phyloP scores from a whole-genome alignment of 2,797 vertebrate species.

The Hozukius guyotensis region DNA sequence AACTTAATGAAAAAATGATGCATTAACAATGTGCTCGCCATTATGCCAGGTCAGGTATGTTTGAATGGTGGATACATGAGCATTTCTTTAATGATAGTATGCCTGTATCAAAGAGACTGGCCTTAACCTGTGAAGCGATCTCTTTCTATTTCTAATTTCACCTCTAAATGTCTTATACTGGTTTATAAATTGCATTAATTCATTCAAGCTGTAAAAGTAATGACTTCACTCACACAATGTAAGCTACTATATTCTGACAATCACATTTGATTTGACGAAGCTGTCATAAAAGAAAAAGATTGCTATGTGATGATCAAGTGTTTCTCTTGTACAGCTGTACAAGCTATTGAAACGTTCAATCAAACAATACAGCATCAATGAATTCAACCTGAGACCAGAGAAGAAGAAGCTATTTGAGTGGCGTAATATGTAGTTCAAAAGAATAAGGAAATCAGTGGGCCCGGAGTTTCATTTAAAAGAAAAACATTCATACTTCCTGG shows the following conservation, averaged over 20 bases:
- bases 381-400: background rate
- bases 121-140: constrained; percentile 71
- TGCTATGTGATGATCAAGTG: constrained; percentile 1
- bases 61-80: constrained; percentile 72
- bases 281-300: background rate
- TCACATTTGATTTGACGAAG: constrained; percentile 50
- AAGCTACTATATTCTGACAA: constrained; percentile 34
- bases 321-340: background rate
- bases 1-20: constrained; percentile 82
- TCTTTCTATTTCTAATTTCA: constrained; percentile 68
- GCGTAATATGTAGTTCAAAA: constrained; percentile 13
- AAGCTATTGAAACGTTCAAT: constrained; percentile 23
- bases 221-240: constrained; percentile 19
- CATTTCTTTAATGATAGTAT: constrained; percentile 79
- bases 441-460: constrained; percentile 12
- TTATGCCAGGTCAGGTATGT: constrained; percentile 77
- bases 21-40: constrained; percentile 80
- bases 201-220: constrained; percentile 19
- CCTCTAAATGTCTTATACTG: constrained; percentile 36
- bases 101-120: constrained; percentile 74
- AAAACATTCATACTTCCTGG: background rate
- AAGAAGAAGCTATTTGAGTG: constrained; percentile 5
- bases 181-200: constrained; percentile 59
- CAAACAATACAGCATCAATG: constrained; percentile 9
- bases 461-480: background rate